Percentiles rank a stretch among this genome's conserved stretches.
phyloP scores from a whole-genome alignment of 1,140 invertebrate genomes.

The Stegodyphus mimosarum region DNA sequence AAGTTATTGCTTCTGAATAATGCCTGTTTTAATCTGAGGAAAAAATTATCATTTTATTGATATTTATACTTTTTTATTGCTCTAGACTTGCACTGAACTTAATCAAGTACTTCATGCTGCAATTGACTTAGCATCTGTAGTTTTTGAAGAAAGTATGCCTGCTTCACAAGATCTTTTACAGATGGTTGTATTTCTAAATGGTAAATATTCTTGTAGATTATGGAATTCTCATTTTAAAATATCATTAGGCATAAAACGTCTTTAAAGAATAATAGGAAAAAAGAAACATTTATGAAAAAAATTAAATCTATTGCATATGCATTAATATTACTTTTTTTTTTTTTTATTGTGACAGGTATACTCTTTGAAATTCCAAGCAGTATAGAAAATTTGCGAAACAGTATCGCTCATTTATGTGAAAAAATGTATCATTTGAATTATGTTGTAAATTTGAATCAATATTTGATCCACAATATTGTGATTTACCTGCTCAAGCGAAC shows the following conservation, averaged over 20 bases:
- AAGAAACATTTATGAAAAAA: no score
- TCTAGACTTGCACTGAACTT: neutral
- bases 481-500: slow-evolving; percentile 7
- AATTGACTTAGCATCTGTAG: slow-evolving; percentile 8
- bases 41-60: no score
- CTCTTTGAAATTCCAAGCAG: no score
- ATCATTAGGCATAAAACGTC: no score
- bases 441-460: neutral
- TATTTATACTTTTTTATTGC: no score
- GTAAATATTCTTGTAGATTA: neutral
- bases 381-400: neutral
- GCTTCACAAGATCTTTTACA: neutral
- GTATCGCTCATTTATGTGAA: slow-evolving; percentile 6
- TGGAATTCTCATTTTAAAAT: no score
- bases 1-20: no score
- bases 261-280: no score
- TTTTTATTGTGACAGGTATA: no score
- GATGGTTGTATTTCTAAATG: slow-evolving; percentile 14
- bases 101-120: neutral
- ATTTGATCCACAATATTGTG: neutral
- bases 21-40: no score
- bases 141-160: neutral
- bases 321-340: no score
- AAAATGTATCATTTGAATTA: slow-evolving; percentile 4
- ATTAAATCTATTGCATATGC: no score